Evolutionary conservation across 1,140 invertebrate species (phyloP), one percentile per base, ranked within the genome.

Genomic region (Nylanderia fulva): DNA sequence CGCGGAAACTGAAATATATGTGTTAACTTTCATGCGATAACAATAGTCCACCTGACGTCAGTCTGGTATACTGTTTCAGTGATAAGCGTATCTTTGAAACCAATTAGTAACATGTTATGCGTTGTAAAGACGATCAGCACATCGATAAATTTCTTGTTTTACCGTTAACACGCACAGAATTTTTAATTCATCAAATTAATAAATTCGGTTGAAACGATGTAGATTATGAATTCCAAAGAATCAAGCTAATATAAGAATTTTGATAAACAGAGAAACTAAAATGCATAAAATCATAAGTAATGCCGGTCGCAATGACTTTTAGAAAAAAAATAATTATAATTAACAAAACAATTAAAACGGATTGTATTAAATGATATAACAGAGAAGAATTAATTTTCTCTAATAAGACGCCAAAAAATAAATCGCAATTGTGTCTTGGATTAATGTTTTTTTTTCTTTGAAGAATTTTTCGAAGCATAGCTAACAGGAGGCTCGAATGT

Each of bases 11-110:
- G 18, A 69, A 69, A 80, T 33, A 21, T 29, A 56, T 13, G 33
- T 18, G 15, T 33, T 52, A 71, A 82, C 66, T 71, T 82, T 72
- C 13, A 64, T 45, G 52, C 42, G 77, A 82, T 82, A 82, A 72
- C 52, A 72, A 82, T 60, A 72, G 66, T 82, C 52, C 8, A 82
- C 27, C 36, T 60, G 66, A 82, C 39, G 66, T 29, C 29, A 54
- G 33, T 76, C 45, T 63, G 56, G 9, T 84, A n/a, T 77, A 63
- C 42, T 58, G 60, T 75, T n/a, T 77, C 58, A 21, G 8, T 52
- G 82, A 84, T 84, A 84, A 76, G 72, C 56, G 15, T 75, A 84
- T 75, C 72, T 84, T 76, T 21, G 42, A n/a, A 21, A n/a, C 54
- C 21, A 52, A 84, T 75, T 39, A 77, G 18, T 64, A 58, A 72